These are phyloP conservation scores for Brenthis hecate DNA, from an alignment of 2,888 invertebrate genomes.

Conservation along the genomic window DNA sequence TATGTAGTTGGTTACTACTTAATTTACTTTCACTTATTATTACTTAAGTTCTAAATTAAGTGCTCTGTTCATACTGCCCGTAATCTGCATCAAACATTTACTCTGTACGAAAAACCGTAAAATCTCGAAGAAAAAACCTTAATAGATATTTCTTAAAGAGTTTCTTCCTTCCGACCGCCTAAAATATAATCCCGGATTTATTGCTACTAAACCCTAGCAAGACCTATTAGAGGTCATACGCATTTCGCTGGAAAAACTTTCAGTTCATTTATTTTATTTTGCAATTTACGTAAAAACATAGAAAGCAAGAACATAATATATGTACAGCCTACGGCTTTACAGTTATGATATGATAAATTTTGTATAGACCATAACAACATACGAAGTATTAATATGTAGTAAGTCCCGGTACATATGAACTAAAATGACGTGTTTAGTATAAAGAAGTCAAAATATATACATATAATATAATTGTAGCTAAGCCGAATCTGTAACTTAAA, in stretches of 20 bases:
- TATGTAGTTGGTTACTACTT: too few species aligned
- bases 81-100: slow-evolving; percentile 23
- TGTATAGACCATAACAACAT: too few species aligned
- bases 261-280: slow-evolving; percentile 20
- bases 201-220: slow-evolving; percentile 40
- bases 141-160: slow-evolving; percentile 29
- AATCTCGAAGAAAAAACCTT: slow-evolving; percentile 24
- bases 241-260: slow-evolving; percentile 20
- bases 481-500: too few species aligned
- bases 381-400: too few species aligned
- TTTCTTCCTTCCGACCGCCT: slow-evolving; percentile 35
- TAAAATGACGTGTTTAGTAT: too few species aligned
- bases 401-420: too few species aligned
- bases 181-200: slow-evolving; percentile 43
- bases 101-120: slow-evolving; percentile 13
- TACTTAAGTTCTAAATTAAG: background rate
- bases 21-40: too few species aligned
- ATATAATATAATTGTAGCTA: too few species aligned
- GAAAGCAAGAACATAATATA: too few species aligned
- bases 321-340: too few species aligned
- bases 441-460: too few species aligned
- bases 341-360: too few species aligned
- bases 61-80: background rate
- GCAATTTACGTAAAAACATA: slow-evolving; percentile 3
- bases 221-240: slow-evolving; percentile 27